These are phyloP conservation scores for Encarsia formosa DNA, from an alignment of 2,888 invertebrate species.

Conservation along the genomic window DNA sequence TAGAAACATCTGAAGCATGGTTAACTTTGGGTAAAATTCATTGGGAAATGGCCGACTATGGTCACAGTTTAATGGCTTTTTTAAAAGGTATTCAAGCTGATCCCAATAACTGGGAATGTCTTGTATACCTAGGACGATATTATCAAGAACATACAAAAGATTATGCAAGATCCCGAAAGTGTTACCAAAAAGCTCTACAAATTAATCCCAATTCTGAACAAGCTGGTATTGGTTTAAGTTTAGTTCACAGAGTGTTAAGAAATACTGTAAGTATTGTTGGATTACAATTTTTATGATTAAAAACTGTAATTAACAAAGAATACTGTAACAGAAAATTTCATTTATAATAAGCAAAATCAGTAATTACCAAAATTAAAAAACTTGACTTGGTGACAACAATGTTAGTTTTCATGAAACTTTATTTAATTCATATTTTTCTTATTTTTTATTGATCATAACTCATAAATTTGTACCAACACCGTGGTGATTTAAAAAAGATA, in stretches of 20 bases:
- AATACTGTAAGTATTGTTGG: conserved; percentile 56
- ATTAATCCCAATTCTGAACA: conserved; percentile 65
- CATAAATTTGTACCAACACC: neutral
- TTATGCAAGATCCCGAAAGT: conserved; percentile 71
- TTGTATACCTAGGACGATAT: conserved; percentile 71
- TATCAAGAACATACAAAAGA: conserved; percentile 64
- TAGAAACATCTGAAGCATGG: conserved; percentile 55
- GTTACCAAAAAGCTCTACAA: conserved; percentile 78
- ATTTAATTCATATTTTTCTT: too few relatives aligned
- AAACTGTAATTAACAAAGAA: too few relatives aligned
- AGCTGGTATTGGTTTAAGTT: conserved; percentile 72
- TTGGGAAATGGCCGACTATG: conserved; percentile 58
- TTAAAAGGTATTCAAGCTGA: conserved; percentile 63
- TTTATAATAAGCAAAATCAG: too few relatives aligned
- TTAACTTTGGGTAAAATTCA: conserved; percentile 60
- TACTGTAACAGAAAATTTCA: too few relatives aligned
- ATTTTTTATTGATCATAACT: neutral
- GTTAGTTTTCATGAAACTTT: too few relatives aligned
- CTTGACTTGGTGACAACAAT: too few relatives aligned
- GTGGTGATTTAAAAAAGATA: neutral
- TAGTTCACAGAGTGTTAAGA: conserved; percentile 65
- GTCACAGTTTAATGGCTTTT: conserved; percentile 62
- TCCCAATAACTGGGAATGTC: conserved; percentile 70
- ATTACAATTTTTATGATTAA: too few relatives aligned
- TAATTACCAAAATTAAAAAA: too few relatives aligned